Conservation (phyloP, 2,113 vertebrate species). For the Burhinus oedicnemus region DNA sequence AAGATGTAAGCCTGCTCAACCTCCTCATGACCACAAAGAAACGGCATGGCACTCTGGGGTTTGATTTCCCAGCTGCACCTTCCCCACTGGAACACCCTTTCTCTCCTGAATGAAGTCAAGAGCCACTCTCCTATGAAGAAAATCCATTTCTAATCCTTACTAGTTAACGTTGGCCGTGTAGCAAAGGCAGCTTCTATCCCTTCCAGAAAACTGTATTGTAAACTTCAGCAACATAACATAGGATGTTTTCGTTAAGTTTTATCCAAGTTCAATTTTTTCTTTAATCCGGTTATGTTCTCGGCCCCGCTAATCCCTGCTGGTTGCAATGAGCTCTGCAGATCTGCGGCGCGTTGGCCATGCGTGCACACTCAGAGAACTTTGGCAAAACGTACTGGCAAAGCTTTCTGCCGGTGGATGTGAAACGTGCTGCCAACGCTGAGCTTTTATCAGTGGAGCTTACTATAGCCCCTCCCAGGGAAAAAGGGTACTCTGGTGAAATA, state of each 20-base stretch:
- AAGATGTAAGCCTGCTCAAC: neutral
- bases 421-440: rapidly evolving
- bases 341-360: rapidly evolving
- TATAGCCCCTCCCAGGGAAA: neutral
- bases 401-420: neutral
- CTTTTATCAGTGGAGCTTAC: neutral
- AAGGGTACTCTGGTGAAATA: neutral
- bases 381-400: rapidly evolving
- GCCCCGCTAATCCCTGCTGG: neutral
- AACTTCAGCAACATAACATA: neutral
- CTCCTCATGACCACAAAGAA: neutral
- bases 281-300: neutral
- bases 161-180: neutral
- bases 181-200: neutral
- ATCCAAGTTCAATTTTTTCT: neutral
- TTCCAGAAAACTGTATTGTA: neutral
- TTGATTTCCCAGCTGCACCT: neutral
- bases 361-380: neutral
- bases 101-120: neutral
- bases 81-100: neutral
- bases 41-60: neutral
- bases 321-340: neutral
- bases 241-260: neutral
- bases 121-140: neutral
- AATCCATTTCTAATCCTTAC: neutral